Evolutionary conservation across 2,113 vertebrate species (phyloP).

Genomic region (Cephalopterus ornatus): DNA sequence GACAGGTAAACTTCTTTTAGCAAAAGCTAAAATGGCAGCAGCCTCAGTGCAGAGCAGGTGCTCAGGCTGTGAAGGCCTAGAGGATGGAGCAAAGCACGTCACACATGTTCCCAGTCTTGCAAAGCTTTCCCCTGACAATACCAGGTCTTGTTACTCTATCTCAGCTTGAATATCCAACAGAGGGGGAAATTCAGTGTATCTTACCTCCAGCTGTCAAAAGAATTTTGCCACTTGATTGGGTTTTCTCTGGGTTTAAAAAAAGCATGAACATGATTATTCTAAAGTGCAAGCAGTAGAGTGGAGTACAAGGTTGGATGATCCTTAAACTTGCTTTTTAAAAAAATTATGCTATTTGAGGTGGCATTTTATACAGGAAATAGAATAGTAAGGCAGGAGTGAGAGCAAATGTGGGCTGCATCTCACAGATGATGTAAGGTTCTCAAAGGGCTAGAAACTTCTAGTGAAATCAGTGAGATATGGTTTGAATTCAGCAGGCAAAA

Average conservation of each 20-base stretch:
- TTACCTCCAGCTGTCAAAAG: neutral
- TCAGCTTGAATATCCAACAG: accelerated
- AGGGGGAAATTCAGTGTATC: neutral
- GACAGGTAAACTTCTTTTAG: slow-evolving; percentile 78
- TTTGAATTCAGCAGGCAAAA: neutral
- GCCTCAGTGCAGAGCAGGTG: neutral
- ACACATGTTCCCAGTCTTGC: neutral
- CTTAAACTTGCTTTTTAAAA: neutral
- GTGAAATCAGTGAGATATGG: neutral
- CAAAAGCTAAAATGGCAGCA: neutral
- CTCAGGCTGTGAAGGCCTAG: neutral
- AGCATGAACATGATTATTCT: neutral
- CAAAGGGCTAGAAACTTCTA: neutral
- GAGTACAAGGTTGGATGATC: neutral
- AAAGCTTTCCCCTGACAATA: neutral
- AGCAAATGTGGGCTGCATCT: neutral
- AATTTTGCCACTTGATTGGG: neutral
- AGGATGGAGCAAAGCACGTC: neutral
- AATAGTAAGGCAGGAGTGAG: neutral
- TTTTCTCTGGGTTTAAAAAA: neutral
- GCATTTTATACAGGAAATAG: neutral
- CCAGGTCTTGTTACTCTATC: neutral
- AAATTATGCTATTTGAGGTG: neutral
- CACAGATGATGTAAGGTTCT: neutral
- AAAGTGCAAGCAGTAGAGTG: neutral